A percentile compares a stretch with the other conserved stretches of the same genome.
Evolutionary conservation across 1,140 invertebrate genomes (phyloP).

Genomic region (Scaptomyza montana): DNA sequence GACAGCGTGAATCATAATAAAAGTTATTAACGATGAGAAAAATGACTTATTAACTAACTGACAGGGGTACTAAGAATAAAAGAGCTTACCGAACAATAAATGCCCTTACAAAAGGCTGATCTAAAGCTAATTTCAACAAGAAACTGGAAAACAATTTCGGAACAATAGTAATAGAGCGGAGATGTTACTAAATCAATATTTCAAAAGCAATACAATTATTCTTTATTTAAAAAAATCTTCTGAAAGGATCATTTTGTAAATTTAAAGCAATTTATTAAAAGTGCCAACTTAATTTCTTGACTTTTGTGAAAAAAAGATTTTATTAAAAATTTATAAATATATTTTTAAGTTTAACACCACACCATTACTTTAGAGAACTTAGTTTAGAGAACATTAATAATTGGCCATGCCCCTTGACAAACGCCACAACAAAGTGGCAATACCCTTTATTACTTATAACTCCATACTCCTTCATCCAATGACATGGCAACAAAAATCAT

Average conservation of each 20-base stretch:
- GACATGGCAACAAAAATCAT: slow-evolving; percentile 2
- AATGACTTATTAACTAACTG: slow-evolving; percentile 75
- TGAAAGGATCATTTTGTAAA: background rate
- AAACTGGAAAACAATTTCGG: background rate
- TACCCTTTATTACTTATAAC: slow-evolving; percentile 3
- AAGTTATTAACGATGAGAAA: slow-evolving; percentile 73
- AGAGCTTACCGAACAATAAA: background rate
- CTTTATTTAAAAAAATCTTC: background rate
- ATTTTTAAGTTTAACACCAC: too few species aligned
- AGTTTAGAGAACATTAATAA: too few species aligned
- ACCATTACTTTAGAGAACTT: too few species aligned
- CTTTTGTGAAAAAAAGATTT: too few species aligned
- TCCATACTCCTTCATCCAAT: background rate
- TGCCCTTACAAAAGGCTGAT: slow-evolving; percentile 1
- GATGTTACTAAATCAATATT: too few species aligned
- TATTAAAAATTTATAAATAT: too few species aligned
- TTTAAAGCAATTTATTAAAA: too few species aligned
- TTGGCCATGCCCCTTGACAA: background rate
- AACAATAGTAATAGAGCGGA: too few species aligned
- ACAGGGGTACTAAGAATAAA: background rate
- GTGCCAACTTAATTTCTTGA: too few species aligned
- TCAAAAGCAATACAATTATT: too few species aligned
- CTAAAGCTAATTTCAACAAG: too few species aligned
- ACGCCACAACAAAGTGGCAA: background rate
- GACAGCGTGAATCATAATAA: slow-evolving; percentile 76